Conservation (phyloP, 2,888 invertebrate genomes). For the Trichacis sp. region DNA sequence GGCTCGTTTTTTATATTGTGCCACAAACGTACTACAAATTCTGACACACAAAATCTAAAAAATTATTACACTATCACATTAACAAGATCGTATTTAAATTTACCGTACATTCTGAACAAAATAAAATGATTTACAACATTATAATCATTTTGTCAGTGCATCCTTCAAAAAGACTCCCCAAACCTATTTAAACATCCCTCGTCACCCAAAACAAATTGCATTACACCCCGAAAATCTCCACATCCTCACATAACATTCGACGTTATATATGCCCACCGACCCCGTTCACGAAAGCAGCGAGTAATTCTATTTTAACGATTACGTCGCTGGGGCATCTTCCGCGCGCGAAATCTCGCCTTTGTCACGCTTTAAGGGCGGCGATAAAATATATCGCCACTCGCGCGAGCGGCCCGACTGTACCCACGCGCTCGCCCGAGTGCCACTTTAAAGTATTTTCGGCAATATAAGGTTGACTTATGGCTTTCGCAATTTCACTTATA, state of each 20-base stretch:
- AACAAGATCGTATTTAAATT: too few species aligned
- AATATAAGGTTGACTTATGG: conserved; percentile 67
- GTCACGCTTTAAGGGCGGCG: conserved; percentile 50
- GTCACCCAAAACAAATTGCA: neutral
- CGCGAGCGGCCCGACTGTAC: too few species aligned
- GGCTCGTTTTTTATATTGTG: too few species aligned
- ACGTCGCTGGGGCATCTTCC: conserved; percentile 36
- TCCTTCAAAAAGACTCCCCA: too few species aligned
- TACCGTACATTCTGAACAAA: too few species aligned
- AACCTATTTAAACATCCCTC: neutral
- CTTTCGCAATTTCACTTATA: conserved; percentile 56
- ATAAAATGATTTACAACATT: too few species aligned
- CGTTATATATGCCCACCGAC: conserved; percentile 41
- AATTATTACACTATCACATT: too few species aligned
- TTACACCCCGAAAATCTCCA: conserved; percentile 21
- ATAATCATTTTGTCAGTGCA: too few species aligned
- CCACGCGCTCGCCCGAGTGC: conserved; percentile 55
- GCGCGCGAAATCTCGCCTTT: conserved; percentile 45
- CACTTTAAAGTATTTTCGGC: conserved; percentile 68
- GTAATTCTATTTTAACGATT: conserved; percentile 49
- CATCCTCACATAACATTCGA: conserved; percentile 28
- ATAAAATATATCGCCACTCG: conserved; percentile 54
- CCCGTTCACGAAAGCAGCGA: conserved; percentile 24
- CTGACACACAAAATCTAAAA: too few species aligned
- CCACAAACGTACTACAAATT: too few species aligned